phyloP scores from a whole-genome alignment of 2,797 vertebrate genomes.

The Phoxinus dragarum region DNA sequence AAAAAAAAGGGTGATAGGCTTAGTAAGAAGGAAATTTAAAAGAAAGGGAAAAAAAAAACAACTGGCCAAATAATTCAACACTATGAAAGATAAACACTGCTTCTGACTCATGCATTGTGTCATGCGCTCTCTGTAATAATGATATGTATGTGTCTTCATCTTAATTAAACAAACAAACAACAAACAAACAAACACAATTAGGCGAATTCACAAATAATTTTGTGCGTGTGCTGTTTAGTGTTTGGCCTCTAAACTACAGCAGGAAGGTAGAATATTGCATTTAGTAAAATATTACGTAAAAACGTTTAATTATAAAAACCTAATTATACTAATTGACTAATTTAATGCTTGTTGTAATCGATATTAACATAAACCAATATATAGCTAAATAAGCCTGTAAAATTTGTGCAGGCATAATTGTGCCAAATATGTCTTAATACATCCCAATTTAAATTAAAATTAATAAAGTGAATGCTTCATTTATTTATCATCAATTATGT shows the following conservation, averaged over 20 bases:
- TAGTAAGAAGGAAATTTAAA: constrained; percentile 73
- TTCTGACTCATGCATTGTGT: constrained; percentile 68
- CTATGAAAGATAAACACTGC: constrained; percentile 66
- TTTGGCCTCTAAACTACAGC: neutral
- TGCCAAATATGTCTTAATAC: neutral
- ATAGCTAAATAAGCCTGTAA: neutral
- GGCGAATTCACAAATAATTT: constrained; percentile 38
- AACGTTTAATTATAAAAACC: neutral
- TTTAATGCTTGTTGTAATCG: neutral
- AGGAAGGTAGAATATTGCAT: neutral
- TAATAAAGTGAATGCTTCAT: neutral
- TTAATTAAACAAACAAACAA: constrained; percentile 45
- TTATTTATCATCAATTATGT: neutral
- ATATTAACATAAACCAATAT: neutral
- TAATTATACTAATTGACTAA: neutral
- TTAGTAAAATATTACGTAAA: neutral
- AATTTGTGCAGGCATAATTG: neutral
- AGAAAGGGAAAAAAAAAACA: neutral
- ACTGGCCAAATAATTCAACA: constrained; percentile 55
- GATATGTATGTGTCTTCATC: constrained; percentile 19
- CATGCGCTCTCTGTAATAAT: constrained; percentile 34
- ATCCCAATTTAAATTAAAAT: neutral
- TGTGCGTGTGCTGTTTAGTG: neutral
- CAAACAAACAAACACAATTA: constrained; percentile 38
- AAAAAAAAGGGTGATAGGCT: constrained; percentile 74